These are phyloP conservation scores for Tortricodes alternella DNA, from an alignment of 2,888 invertebrate species.

Conservation along the genomic window DNA sequence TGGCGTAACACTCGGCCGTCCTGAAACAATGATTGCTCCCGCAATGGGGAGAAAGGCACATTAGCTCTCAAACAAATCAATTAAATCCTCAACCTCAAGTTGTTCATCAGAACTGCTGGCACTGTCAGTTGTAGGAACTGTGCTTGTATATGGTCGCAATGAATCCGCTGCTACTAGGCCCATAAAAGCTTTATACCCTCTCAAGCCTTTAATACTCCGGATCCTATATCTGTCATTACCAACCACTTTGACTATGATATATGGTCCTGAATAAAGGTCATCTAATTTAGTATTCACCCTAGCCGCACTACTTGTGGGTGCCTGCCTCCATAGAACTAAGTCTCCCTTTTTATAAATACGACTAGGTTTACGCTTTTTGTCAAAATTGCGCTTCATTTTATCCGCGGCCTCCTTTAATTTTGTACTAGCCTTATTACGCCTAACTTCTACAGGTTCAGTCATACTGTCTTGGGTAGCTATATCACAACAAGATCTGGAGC, in stretches of 20 bases:
- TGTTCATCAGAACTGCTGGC: slow-evolving; percentile 39
- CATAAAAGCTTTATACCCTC: slow-evolving; percentile 37
- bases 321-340: too few species aligned
- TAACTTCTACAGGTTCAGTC: not conserved
- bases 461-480: not conserved
- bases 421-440: too few species aligned
- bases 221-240: slow-evolving; percentile 42
- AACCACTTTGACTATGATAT: slow-evolving; percentile 35
- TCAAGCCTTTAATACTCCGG: slow-evolving; percentile 38
- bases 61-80: slow-evolving; percentile 36
- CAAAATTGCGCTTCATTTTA: too few species aligned
- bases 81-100: slow-evolving; percentile 37
- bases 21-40: slow-evolving; percentile 37
- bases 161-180: slow-evolving; percentile 34
- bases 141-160: slow-evolving; percentile 33
- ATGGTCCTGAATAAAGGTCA: slow-evolving; percentile 29
- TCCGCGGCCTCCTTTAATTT: too few species aligned
- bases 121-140: slow-evolving; percentile 34
- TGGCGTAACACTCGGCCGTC: slow-evolving; percentile 36
- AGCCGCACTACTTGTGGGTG: too few species aligned
- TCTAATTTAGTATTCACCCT: too few species aligned
- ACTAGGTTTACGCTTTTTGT: too few species aligned
- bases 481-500: slow-evolving; percentile 29
- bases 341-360: too few species aligned
- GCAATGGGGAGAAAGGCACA: slow-evolving; percentile 25